These are phyloP conservation scores for Petrocephalus zakoni DNA, from an alignment of 2,113 vertebrate genomes.

Conservation along the genomic window DNA sequence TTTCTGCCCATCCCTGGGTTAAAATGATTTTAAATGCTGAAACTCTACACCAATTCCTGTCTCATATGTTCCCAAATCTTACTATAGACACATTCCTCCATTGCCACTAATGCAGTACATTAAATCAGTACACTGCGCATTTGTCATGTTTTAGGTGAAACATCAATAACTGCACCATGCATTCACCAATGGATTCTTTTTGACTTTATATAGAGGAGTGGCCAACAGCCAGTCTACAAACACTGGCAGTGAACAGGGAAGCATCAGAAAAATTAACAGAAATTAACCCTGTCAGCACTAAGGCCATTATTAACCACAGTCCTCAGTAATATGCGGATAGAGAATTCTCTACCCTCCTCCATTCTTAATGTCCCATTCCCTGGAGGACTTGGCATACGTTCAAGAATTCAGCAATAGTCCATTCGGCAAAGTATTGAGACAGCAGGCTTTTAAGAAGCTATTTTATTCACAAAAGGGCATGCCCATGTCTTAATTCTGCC, in stretches of 20 bases:
- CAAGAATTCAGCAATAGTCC: constrained; percentile 16
- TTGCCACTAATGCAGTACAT: neutral
- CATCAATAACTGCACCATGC: neutral
- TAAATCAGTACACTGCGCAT: neutral
- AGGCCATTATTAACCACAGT: neutral
- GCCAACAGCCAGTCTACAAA: neutral
- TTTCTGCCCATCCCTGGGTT: too few species aligned
- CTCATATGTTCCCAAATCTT: neutral
- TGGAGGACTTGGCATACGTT: constrained; percentile 8
- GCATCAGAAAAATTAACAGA: constrained; percentile 7
- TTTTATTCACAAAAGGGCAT: constrained; percentile 21
- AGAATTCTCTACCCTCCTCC: constrained; percentile 1
- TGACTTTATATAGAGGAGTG: neutral
- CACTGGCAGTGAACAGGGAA: neutral
- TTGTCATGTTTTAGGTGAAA: neutral
- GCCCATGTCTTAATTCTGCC: neutral
- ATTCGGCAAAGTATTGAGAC: constrained; percentile 7
- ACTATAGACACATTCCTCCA: neutral
- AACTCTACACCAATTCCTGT: neutral
- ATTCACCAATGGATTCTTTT: neutral
- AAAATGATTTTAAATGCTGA: neutral
- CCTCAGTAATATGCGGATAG: neutral
- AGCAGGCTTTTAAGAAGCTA: constrained; percentile 21
- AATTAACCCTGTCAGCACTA: constrained; percentile 5
- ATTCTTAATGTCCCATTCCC: neutral